These are phyloP conservation scores for Mormyrus lacerda DNA, from an alignment of 2,113 vertebrate species.

Conservation along the genomic window DNA sequence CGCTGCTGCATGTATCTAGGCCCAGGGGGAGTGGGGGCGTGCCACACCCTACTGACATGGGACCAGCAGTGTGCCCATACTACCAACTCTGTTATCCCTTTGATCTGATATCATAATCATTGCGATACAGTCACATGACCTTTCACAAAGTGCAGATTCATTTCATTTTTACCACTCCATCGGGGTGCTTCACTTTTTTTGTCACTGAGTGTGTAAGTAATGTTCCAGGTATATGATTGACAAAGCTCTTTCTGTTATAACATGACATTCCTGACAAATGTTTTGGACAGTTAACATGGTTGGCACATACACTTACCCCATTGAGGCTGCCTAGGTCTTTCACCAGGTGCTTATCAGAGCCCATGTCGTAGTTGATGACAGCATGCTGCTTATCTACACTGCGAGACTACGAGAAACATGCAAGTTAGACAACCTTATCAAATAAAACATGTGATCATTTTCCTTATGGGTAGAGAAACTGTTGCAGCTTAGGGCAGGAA, in stretches of 20 bases:
- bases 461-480: background rate
- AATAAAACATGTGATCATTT: background rate
- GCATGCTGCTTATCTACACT: constrained; percentile 98
- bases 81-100: no score
- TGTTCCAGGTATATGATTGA: background rate
- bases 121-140: no score
- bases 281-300: background rate
- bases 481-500: background rate
- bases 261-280: background rate
- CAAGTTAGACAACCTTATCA: background rate
- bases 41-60: no score
- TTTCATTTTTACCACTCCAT: no score
- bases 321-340: constrained; percentile 97
- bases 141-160: no score
- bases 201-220: background rate
- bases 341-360: constrained; percentile 88
- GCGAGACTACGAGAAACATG: constrained; percentile 70
- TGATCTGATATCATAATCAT: no score
- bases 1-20: no score
- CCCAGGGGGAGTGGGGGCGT: no score
- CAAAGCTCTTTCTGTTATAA: background rate
- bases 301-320: constrained; percentile 69
- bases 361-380: constrained; percentile 86
- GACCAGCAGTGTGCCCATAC: no score
- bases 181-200: no score